Evolutionary conservation across 2,888 invertebrate genomes (phyloP).

Genomic region (Ennomos erosarius): DNA sequence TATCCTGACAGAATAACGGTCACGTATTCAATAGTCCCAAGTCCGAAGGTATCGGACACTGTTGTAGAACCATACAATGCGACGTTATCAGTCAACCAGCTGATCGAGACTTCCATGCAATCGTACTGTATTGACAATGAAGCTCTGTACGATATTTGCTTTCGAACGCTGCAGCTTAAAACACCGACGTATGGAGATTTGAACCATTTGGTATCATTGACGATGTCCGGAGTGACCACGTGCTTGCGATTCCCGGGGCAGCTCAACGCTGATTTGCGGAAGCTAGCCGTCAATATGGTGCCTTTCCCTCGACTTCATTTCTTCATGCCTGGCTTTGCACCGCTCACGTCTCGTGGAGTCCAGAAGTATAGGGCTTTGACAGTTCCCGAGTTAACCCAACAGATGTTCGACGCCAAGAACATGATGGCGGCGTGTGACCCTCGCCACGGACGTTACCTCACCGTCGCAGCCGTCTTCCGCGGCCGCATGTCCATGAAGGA

Average conservation of each 20-base stretch:
- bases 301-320: constrained; percentile 91
- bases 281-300: constrained; percentile 76
- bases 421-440: constrained; percentile 99
- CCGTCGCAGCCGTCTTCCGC: constrained; percentile 94
- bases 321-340: constrained; percentile 86
- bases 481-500: constrained; percentile 97
- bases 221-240: constrained; percentile 76
- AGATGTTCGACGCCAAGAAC: constrained; percentile 97
- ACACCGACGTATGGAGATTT: constrained; percentile 92
- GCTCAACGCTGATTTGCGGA: constrained; percentile 89
- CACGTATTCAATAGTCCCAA: constrained; percentile 89
- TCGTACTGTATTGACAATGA: constrained; percentile 91
- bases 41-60: constrained; percentile 91
- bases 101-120: constrained; percentile 88
- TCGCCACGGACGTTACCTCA: constrained; percentile 93
- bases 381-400: constrained; percentile 94
- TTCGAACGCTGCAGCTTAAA: constrained; percentile 88
- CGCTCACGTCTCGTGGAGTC: constrained; percentile 90
- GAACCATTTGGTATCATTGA: constrained; percentile 79
- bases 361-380: constrained; percentile 94
- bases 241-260: constrained; percentile 75
- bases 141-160: constrained; percentile 91
- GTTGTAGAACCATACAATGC: constrained; percentile 88
- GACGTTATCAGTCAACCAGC: constrained; percentile 86
- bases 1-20: constrained; percentile 89